phyloP scores from a whole-genome alignment of 2,797 vertebrate genomes.

The Malacoraja senta region DNA sequence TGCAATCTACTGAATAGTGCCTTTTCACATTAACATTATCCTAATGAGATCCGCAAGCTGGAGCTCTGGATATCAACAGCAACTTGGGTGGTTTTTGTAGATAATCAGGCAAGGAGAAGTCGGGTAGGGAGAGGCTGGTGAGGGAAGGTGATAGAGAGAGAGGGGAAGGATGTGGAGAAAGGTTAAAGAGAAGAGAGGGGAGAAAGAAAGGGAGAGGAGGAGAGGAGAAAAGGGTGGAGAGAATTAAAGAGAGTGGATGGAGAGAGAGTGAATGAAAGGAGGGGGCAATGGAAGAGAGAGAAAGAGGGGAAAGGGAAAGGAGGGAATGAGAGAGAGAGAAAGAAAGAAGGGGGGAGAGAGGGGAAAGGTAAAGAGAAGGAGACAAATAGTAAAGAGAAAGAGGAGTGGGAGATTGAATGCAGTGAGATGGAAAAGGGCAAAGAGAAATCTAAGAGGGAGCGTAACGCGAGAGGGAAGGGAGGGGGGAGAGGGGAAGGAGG shows the following conservation, averaged over 20 bases:
- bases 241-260: no score
- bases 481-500: not conserved
- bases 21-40: constrained; percentile 35
- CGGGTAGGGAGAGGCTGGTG: not conserved
- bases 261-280: not conserved
- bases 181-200: no score
- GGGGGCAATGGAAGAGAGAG: not conserved
- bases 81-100: constrained; percentile 28
- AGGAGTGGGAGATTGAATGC: not conserved
- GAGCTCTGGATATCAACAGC: not conserved
- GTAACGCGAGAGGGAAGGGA: not conserved
- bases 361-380: not conserved
- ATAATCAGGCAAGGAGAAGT: not conserved
- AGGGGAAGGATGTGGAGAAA: no score
- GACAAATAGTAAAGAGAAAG: no score
- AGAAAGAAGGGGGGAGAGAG: not conserved
- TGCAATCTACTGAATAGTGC: constrained; percentile 1
- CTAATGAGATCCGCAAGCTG: constrained; percentile 32
- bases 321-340: not conserved
- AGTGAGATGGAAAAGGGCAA: not conserved
- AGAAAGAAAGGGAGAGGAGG: no score
- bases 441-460: not conserved
- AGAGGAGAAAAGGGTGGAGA: no score
- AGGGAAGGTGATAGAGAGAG: no score
- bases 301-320: not conserved